phyloP scores from a whole-genome alignment of 2,888 invertebrate genomes.

The Macrophya annulata region DNA sequence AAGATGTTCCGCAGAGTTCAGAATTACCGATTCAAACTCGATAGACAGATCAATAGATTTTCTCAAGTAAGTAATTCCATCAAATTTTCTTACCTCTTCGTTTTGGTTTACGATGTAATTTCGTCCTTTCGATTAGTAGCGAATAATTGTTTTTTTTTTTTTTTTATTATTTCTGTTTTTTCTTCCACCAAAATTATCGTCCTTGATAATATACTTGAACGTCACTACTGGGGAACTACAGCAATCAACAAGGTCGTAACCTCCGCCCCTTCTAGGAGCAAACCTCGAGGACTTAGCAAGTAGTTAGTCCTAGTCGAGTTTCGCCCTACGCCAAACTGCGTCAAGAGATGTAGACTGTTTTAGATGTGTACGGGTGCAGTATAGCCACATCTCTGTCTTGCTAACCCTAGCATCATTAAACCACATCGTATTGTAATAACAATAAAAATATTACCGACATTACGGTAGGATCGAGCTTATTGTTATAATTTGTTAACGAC shows the following conservation, averaged over 20 bases:
- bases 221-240: conserved; percentile 66
- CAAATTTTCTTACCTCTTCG: conserved; percentile 63
- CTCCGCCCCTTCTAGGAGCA: conserved; percentile 65
- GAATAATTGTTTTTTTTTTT: background rate
- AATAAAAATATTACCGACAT: conserved; percentile 64
- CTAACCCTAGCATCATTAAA: conserved; percentile 60
- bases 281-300: conserved; percentile 75
- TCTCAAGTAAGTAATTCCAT: background rate
- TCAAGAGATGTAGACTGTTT: conserved; percentile 27
- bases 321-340: conserved; percentile 45
- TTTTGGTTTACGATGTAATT: background rate
- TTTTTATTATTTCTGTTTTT: background rate
- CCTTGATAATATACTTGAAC: conserved; percentile 65
- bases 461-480: conserved; percentile 63
- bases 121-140: conserved; percentile 25
- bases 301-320: conserved; percentile 68
- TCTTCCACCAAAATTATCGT: conserved; percentile 63
- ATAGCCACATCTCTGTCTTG: background rate
- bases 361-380: background rate
- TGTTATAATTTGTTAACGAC: conserved; percentile 66
- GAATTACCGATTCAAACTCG: background rate
- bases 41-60: background rate
- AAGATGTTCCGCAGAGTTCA: background rate
- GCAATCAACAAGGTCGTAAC: conserved; percentile 75
- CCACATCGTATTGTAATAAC: conserved; percentile 62